Conservation (phyloP, 2,888 invertebrate genomes). For the Stenodema calcarata region DNA sequence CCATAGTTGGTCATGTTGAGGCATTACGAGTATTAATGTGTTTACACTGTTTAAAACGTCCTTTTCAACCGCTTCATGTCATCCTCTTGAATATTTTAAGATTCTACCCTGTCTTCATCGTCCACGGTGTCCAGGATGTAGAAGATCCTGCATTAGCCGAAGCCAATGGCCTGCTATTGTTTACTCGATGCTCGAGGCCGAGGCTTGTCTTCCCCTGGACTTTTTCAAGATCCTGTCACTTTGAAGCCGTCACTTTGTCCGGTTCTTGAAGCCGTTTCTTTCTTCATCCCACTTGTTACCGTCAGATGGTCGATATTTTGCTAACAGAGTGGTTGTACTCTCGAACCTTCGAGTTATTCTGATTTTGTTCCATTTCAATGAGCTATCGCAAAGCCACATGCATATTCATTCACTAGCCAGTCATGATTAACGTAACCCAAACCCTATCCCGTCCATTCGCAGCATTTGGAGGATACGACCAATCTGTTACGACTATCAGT, state of each 20-base stretch:
- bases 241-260: neutral
- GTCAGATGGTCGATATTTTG: neutral
- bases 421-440: neutral
- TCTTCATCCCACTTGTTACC: neutral
- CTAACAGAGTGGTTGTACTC: neutral
- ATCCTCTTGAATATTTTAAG: neutral
- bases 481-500: no score
- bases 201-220: neutral
- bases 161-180: constrained; percentile 1
- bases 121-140: neutral
- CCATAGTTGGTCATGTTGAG: constrained; percentile 29
- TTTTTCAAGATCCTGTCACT: neutral
- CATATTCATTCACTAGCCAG: neutral
- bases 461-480: no score
- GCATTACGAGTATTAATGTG: neutral
- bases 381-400: neutral
- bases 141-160: neutral
- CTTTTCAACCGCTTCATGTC: neutral
- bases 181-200: constrained; percentile 1
- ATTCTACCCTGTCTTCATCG: neutral
- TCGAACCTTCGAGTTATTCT: neutral
- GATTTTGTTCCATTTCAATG: neutral
- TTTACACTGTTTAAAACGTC: neutral
- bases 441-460: no score
- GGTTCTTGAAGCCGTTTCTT: neutral